These are phyloP conservation scores for Silurus aristotelis DNA, from an alignment of 2,797 vertebrate genomes.

Conservation along the genomic window DNA sequence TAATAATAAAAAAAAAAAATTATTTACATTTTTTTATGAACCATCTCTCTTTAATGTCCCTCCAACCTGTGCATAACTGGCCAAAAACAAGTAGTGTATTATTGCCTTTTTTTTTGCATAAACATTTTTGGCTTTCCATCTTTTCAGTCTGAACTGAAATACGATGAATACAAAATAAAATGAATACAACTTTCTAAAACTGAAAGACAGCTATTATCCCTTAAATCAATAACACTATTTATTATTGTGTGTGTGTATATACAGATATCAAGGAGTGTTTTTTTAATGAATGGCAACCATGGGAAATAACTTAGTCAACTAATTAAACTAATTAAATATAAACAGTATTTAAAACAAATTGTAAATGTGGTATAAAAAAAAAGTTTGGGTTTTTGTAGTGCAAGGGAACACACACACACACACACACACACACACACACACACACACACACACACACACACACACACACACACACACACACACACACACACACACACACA, in stretches of 20 bases:
- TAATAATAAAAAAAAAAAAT: too few relatives aligned
- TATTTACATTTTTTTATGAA: too few relatives aligned
- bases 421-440: background rate
- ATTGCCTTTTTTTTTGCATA: background rate
- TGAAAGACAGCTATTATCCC: too few relatives aligned
- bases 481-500: conserved; percentile 3
- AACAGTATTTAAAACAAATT: too few relatives aligned
- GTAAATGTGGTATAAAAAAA: too few relatives aligned
- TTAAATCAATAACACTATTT: background rate
- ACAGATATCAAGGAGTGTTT: background rate
- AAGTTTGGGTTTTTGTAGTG: background rate
- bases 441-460: background rate
- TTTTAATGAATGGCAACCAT: background rate
- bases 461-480: background rate
- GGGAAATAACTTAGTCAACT: background rate
- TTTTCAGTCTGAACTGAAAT: background rate
- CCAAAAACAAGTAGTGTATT: background rate
- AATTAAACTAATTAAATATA: background rate
- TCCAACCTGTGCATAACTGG: too few relatives aligned
- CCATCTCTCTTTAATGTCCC: too few relatives aligned
- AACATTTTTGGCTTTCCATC: background rate
- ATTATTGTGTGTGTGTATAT: background rate
- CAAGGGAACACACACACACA: background rate
- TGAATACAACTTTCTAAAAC: too few relatives aligned
- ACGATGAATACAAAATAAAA: too few relatives aligned